phyloP scores from a whole-genome alignment of 2,888 invertebrate genomes.

The Pheosia gnoma region DNA sequence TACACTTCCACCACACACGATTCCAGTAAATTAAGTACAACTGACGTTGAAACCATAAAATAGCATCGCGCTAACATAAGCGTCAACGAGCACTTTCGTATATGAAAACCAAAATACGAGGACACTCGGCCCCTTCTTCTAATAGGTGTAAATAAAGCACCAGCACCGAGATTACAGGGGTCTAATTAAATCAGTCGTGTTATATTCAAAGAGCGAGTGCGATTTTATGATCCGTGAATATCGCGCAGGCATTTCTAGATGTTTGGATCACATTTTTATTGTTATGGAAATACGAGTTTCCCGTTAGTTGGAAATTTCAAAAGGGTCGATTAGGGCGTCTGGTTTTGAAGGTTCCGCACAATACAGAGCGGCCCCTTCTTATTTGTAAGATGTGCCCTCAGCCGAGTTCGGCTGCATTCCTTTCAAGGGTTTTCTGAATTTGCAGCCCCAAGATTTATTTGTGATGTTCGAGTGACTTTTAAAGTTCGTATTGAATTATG shows the following conservation, averaged over 20 bases:
- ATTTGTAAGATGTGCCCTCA: conserved; percentile 73
- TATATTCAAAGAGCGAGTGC: conserved; percentile 69
- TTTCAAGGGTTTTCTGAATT: conserved; percentile 62
- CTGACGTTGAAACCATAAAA: conserved; percentile 57
- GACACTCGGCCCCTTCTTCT: conserved; percentile 55
- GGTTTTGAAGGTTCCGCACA: conserved; percentile 81
- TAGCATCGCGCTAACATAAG: conserved; percentile 60
- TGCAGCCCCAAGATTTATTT: conserved; percentile 63
- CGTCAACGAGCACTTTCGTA: conserved; percentile 57
- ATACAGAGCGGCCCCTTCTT: conserved; percentile 63
- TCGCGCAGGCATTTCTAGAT: conserved; percentile 82
- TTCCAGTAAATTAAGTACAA: conserved; percentile 55
- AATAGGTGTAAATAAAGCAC: conserved; percentile 51
- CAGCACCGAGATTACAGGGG: conserved; percentile 52
- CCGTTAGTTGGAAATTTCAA: conserved; percentile 83
- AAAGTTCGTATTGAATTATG: conserved; percentile 73
- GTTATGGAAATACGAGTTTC: conserved; percentile 83
- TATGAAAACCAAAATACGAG: conserved; percentile 62
- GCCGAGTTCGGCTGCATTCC: conserved; percentile 62
- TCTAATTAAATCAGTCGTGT: conserved; percentile 71
- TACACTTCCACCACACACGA: conserved; percentile 39
- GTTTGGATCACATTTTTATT: conserved; percentile 84
- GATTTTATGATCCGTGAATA: conserved; percentile 84
- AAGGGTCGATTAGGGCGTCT: conserved; percentile 83
- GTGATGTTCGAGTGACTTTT: conserved; percentile 62